Base-by-base conservation (phyloP, 1,140 invertebrate species). In the Streblospio benedicti region DNA sequence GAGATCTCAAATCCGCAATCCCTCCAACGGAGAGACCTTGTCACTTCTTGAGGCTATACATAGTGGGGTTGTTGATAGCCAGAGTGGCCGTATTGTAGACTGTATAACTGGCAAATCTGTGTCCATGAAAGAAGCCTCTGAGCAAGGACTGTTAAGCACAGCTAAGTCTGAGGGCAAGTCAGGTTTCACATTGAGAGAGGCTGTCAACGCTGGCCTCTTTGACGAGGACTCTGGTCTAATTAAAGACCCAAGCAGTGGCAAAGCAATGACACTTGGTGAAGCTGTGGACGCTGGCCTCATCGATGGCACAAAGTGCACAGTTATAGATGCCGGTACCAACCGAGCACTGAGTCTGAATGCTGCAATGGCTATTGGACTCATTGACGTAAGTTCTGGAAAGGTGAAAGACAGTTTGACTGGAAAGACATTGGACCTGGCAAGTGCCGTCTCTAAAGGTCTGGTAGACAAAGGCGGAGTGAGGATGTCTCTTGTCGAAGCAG, bases 61-160 rank as follows among this genome's bases (percentile, higher is more conserved):
- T 64, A 76, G 80, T 27, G 86, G 87, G 4, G 80, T 87, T 62
- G 78, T 95, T 20, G 38, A 62, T 25, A 82, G 85, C 63, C 80
- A 81, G 16, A 85, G 82, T 18, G 85, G 85, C 25, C 76, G 82
- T 28, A 91, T 92, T 76, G 91, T 3, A 83, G 84, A 59, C 53
- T n/a, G 44, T 28, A 86, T 87, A 71, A 87, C 87, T 73, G 90
- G 87, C 3, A 87, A 93, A 59, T 93, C 93, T n/a, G n/a, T 65
- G 90, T 86, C 50, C 91, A 86, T 71, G 87, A 93, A 18, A 53
- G 1, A 32, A 32, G 51, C 31, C 54, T 30, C n/a, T 92, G 93
- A 74, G 82, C 84, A 57, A 91, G 91, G 38, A 71, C 90, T 54
- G 80, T 83, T 33, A 87, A 85, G 59, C 81, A 91, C 60, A 83